A percentile compares a stretch with the other conserved stretches of the same genome.
These are phyloP conservation scores for Bibio marci DNA, from an alignment of 2,888 invertebrate genomes.

Conservation along the genomic window DNA sequence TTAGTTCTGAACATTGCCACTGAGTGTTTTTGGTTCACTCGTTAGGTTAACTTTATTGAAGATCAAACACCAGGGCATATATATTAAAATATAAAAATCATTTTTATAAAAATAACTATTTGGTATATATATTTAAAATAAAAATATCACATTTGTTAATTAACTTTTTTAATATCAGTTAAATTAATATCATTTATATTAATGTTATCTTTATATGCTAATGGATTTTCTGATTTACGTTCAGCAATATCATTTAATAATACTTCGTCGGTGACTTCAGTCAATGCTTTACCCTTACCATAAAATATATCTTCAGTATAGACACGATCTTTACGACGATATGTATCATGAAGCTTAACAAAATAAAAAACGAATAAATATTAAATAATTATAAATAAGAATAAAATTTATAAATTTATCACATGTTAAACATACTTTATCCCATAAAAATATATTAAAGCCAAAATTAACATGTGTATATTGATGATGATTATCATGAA, in stretches of 20 bases:
- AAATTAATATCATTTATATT: conserved; percentile 3
- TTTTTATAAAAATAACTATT: too few species aligned
- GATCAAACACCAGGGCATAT: too few species aligned
- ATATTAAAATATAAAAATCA: too few species aligned
- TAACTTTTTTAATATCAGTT: too few species aligned
- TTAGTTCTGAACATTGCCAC: too few species aligned
- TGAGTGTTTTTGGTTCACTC: too few species aligned
- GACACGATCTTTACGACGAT: conserved; percentile 39
- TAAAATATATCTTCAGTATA: conserved; percentile 52
- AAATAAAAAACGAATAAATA: conserved; percentile 3
- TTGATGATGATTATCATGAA: conserved; percentile 63
- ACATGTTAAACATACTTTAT: conserved; percentile 32
- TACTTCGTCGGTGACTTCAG: conserved; percentile 32
- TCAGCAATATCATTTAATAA: conserved; percentile 31
- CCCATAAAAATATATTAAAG: conserved; percentile 53
- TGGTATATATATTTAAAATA: too few species aligned
- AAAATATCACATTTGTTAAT: too few species aligned
- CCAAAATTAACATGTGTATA: conserved; percentile 64
- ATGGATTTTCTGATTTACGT: conserved; percentile 31
- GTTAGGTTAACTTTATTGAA: too few species aligned
- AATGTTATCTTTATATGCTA: conserved; percentile 27
- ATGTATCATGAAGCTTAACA: conserved; percentile 48
- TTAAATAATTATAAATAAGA: too few species aligned
- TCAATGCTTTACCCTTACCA: conserved; percentile 36
- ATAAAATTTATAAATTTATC: too few species aligned